phyloP scores from a whole-genome alignment of 64 coral and sea anemone genomes.

The Orbicella faveolata region DNA sequence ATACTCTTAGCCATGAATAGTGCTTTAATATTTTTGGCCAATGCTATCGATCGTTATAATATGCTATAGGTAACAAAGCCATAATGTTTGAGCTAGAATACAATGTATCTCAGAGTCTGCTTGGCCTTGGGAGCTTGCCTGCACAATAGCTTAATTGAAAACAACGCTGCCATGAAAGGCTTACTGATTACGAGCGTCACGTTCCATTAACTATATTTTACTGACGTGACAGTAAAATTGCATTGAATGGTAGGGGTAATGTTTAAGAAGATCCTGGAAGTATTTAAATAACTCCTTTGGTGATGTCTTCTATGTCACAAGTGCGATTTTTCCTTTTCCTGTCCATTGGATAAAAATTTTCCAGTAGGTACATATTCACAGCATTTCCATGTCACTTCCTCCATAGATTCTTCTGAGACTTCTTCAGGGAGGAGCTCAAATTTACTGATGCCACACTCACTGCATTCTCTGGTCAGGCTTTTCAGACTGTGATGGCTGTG shows the following conservation, averaged over 20 bases:
- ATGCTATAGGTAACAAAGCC: no score
- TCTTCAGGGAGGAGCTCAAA: slow-evolving; percentile 51
- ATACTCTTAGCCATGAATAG: no score
- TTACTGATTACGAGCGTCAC: no score
- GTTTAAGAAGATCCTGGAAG: slow-evolving; percentile 13
- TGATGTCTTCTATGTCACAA: slow-evolving; percentile 10
- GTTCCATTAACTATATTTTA: no score
- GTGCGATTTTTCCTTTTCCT: slow-evolving; percentile 57
- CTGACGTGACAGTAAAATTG: no score
- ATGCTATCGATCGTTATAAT: no score
- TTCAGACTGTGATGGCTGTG: slow-evolving; percentile 38
- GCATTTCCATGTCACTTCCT: slow-evolving; percentile 17
- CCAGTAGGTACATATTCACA: slow-evolving; percentile 56
- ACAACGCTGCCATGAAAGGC: no score
- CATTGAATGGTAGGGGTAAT: slow-evolving; percentile 15
- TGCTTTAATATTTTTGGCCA: no score
- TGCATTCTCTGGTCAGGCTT: slow-evolving; percentile 54
- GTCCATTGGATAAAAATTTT: slow-evolving; percentile 54
- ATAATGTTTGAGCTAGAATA: no score
- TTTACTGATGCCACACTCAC: slow-evolving; percentile 14
- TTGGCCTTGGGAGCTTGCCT: no score
- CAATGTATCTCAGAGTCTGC: no score
- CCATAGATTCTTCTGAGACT: neutral
- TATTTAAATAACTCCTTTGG: slow-evolving; percentile 47
- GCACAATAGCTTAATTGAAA: no score